phyloP scores from a whole-genome alignment of 2,113 vertebrate species.

The Carlito syrichta region DNA sequence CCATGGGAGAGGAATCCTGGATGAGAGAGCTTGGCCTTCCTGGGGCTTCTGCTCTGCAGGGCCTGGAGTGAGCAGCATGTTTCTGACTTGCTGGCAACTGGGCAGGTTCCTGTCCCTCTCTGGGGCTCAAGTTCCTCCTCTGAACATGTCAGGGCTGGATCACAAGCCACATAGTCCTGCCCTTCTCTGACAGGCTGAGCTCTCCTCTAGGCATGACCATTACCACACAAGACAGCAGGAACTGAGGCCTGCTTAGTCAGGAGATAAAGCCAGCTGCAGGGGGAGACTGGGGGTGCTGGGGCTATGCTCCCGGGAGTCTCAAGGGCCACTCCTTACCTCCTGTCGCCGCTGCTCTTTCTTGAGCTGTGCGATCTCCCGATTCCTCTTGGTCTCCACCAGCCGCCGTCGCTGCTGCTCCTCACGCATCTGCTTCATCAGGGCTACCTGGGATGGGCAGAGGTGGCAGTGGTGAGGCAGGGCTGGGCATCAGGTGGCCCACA shows the following conservation, averaged over 20 bases:
- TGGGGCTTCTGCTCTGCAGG: not conserved
- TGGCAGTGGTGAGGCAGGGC: rapidly evolving
- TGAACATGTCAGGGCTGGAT: rapidly evolving
- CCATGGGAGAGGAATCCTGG: rapidly evolving
- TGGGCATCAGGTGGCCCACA: rapidly evolving
- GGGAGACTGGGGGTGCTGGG: not conserved
- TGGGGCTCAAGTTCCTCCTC: not conserved
- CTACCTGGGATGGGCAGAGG: constrained; percentile 82
- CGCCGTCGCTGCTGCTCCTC: constrained; percentile 95
- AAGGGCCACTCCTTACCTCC: constrained; percentile 45
- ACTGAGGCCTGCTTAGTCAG: rapidly evolving
- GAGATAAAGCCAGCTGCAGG: not conserved
- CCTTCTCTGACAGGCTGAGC: rapidly evolving
- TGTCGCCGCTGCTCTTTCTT: constrained; percentile 97
- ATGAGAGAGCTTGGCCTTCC: not conserved
- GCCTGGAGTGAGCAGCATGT: not conserved
- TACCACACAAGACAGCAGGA: not conserved
- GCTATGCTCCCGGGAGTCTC: rapidly evolving
- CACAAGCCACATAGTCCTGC: rapidly evolving
- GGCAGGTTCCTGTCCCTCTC: not conserved
- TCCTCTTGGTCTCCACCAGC: constrained; percentile 94
- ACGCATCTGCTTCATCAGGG: constrained; percentile 98
- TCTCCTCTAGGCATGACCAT: not conserved
- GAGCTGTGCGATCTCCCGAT: constrained; percentile 94
- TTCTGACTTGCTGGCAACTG: not conserved